A percentile compares a stretch with the other conserved stretches of the same genome.
phyloP scores from a whole-genome alignment of 2,113 vertebrate species.

The Chitala chitala region DNA sequence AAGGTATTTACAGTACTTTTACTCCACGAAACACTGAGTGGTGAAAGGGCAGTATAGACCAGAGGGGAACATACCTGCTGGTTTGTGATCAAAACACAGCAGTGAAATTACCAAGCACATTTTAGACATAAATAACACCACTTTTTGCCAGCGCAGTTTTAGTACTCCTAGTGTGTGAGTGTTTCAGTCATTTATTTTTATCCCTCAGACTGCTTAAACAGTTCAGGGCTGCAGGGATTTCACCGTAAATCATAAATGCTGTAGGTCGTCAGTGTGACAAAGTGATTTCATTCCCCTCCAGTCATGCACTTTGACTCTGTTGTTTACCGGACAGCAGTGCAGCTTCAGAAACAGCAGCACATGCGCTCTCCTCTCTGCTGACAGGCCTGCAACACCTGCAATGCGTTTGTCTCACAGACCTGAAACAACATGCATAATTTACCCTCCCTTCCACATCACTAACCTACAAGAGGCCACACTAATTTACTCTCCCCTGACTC shows the following conservation, averaged over 20 bases:
- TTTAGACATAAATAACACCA: not conserved
- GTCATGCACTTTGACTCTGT: not conserved
- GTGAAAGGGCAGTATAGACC: not conserved
- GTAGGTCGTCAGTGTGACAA: not conserved
- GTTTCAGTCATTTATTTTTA: no score
- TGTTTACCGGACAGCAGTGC: no score
- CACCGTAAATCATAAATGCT: not conserved
- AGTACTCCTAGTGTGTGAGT: not conserved
- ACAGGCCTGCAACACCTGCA: not conserved
- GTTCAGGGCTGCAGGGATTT: no score
- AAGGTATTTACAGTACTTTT: not conserved
- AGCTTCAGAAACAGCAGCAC: not conserved
- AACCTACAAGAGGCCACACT: not conserved
- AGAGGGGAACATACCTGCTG: not conserved
- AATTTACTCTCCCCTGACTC: not conserved
- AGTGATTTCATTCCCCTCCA: not conserved
- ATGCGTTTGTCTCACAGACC: not conserved
- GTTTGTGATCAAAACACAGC: not conserved
- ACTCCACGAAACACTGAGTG: conserved; percentile 2
- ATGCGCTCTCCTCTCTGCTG: not conserved
- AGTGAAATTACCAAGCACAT: not conserved
- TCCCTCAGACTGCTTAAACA: no score
- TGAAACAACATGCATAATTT: no score
- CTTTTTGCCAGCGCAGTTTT: no score
- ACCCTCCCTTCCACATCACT: not conserved